phyloP scores from a whole-genome alignment of 2,888 invertebrate genomes.

The Caenorhabditis drosophilae region DNA sequence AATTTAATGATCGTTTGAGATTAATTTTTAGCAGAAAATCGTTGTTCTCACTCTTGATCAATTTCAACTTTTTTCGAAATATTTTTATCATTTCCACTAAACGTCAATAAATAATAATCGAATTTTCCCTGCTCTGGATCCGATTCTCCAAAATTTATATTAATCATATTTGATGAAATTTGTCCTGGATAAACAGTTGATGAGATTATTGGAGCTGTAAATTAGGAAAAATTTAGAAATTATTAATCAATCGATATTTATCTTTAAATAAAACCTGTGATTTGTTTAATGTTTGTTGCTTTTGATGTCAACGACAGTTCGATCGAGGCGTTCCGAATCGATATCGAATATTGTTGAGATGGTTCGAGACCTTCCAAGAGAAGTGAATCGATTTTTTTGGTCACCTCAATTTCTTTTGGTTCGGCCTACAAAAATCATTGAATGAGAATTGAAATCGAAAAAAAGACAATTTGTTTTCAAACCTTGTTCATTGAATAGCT shows the following conservation, averaged over 20 bases:
- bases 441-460: too few relatives aligned
- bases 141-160: slow-evolving; percentile 66
- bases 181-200: slow-evolving; percentile 66
- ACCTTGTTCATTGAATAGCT: too few relatives aligned
- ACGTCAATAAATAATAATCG: slow-evolving; percentile 62
- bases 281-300: slow-evolving; percentile 55
- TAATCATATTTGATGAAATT: slow-evolving; percentile 65
- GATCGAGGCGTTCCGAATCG: slow-evolving; percentile 59
- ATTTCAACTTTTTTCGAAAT: slow-evolving; percentile 62
- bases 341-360: slow-evolving; percentile 54
- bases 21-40: background rate
- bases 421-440: slow-evolving; percentile 47
- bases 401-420: slow-evolving; percentile 30
- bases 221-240: too few relatives aligned
- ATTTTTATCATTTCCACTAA: slow-evolving; percentile 62
- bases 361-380: slow-evolving; percentile 58
- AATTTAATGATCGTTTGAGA: background rate
- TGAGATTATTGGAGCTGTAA: slow-evolving; percentile 64
- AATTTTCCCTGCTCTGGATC: slow-evolving; percentile 64
- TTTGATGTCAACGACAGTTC: slow-evolving; percentile 56
- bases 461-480: too few relatives aligned
- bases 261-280: too few relatives aligned
- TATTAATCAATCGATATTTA: too few relatives aligned
- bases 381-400: slow-evolving; percentile 43
- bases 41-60: slow-evolving; percentile 56